Evolutionary conservation across 1,140 invertebrate species (phyloP).

Genomic region (Cydia splendana): DNA sequence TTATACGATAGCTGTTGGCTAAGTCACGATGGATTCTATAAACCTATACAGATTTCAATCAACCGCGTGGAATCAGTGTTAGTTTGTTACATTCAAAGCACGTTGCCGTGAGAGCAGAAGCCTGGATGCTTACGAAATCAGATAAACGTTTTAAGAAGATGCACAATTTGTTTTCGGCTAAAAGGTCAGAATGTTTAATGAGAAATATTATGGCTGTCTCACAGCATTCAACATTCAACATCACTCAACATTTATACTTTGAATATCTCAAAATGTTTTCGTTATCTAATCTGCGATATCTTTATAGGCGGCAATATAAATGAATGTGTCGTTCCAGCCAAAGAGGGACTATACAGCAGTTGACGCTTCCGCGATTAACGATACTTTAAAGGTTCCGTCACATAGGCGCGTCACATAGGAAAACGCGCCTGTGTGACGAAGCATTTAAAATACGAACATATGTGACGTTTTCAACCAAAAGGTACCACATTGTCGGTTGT

Average conservation of each 20-base stretch:
- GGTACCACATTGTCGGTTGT: no score
- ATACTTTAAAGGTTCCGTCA: no score
- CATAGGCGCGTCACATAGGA: no score
- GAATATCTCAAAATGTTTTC: neutral
- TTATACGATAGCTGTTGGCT: conserved; percentile 3
- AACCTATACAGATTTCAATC: conserved; percentile 30
- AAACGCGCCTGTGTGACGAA: no score
- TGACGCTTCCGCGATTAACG: neutral
- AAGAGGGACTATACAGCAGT: neutral
- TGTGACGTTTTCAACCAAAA: no score
- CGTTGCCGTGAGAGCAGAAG: conserved; percentile 21
- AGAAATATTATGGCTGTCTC: neutral
- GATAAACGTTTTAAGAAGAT: conserved; percentile 11
- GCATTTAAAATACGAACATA: no score
- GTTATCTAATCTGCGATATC: neutral
- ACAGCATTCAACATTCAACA: no score
- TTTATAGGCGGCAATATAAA: conserved; percentile 8
- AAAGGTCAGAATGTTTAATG: neutral
- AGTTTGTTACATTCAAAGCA: neutral
- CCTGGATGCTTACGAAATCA: conserved; percentile 13
- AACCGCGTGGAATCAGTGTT: conserved; percentile 20
- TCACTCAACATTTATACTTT: neutral
- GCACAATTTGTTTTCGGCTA: conserved; percentile 22
- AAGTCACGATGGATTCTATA: conserved; percentile 25
- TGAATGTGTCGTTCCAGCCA: neutral